Evolutionary conservation across 2,888 invertebrate genomes (phyloP), one percentile per base, ranked within the genome.

Genomic region (Diploptera punctata): DNA sequence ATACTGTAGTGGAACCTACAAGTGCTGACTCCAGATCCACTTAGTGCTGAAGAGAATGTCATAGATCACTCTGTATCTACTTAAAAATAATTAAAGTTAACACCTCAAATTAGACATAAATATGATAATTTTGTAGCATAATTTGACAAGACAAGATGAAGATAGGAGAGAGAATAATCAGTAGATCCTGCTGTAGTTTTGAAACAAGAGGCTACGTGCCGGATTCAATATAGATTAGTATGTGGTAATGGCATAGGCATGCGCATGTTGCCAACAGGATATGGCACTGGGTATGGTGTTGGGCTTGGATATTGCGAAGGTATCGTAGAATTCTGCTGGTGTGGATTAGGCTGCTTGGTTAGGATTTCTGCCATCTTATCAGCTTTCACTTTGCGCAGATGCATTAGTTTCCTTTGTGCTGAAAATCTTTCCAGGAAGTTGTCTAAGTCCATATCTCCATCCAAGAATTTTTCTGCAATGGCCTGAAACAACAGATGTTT

Each of bases 371-470:
- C 86, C 91, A 99, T 91, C 85, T 98, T 98, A 76, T 99, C 98
- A 0, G 95, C 91, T 85, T 98, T 98, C 13, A 98, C 91, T 80
- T 94, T 91, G 67, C 97, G 87, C 75, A 91, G 81, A 81, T 96
- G 95, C 86, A 94, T 92, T 44, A 89, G 80, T 78, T 91, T 90
- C 60, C 98, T 88, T 74, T 89, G 87, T 0, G 88, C 87, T 72
- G 93, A 86, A 82, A 97, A 99, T 72, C 93, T 89, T 74, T 94
- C 93, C 3, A 98, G 83, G 81, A 98, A 99, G 74, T 90, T 89
- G 21, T 98, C 98, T 0, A 89, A 83, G 67, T 87, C 85, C 7
- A 93, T 85, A 80, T 89, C 89, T 9, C 90, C 91, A 16, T 90
- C 88, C 44, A 95, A 86, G 80, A 98, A 97, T 76, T 91, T 88